Conservation (phyloP, 1,140 invertebrate genomes). For the Vanessa tameamea region DNA sequence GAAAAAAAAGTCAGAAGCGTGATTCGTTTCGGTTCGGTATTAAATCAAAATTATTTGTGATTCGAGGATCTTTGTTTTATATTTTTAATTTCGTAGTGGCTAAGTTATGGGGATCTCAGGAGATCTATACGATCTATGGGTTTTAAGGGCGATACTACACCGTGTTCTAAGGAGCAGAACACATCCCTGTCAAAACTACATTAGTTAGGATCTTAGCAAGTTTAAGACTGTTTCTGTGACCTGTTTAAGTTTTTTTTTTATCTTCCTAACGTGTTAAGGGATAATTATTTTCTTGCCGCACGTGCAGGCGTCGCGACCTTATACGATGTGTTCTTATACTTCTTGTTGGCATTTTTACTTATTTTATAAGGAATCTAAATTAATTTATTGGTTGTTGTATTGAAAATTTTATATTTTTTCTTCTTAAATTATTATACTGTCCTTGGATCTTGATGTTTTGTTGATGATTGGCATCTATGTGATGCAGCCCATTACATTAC, state of each 20-base stretch:
- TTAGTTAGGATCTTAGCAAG: conserved; percentile 80
- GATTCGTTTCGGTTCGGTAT: conserved; percentile 66
- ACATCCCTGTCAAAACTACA: conserved; percentile 78
- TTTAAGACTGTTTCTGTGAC: conserved; percentile 81
- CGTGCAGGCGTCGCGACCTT: conserved; percentile 56
- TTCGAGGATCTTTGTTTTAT: conserved; percentile 68
- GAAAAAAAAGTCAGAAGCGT: conserved; percentile 68
- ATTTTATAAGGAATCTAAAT: conserved; percentile 81
- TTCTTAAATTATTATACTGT: conserved; percentile 76
- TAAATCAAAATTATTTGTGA: conserved; percentile 67
- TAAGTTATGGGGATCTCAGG: conserved; percentile 74
- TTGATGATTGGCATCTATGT: conserved; percentile 68
- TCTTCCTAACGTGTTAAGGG: conserved; percentile 72
- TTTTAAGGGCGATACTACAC: conserved; percentile 67
- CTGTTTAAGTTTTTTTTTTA: conserved; percentile 74
- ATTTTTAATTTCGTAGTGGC: conserved; percentile 59
- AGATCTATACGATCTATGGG: conserved; percentile 48
- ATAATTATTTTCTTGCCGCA: conserved; percentile 55
- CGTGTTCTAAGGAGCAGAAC: conserved; percentile 79
- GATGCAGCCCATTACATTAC: conserved; percentile 69
- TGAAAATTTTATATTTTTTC: conserved; percentile 77
- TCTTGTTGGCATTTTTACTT: conserved; percentile 81
- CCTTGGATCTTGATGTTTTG: conserved; percentile 61
- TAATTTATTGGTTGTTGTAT: conserved; percentile 81
- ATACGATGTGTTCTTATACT: conserved; percentile 80